Evolutionary conservation across 2,113 vertebrate genomes (phyloP).

Genomic region (Coptodon rendalli): DNA sequence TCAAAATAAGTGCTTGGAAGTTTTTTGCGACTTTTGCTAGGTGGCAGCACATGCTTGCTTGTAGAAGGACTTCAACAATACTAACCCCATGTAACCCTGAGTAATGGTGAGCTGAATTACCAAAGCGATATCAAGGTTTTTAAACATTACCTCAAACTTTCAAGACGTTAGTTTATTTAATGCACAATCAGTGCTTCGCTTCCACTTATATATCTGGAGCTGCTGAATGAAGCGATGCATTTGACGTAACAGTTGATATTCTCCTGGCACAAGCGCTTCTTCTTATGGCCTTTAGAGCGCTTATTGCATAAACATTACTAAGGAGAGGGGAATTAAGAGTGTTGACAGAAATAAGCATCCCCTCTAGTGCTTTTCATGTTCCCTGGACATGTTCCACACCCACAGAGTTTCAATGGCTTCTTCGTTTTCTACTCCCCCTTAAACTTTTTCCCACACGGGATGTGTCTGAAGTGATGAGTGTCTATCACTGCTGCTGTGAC

Average conservation of each 20-base stretch:
- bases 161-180: not conserved
- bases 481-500: conserved; percentile 46
- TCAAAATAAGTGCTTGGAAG: not conserved
- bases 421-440: conserved; percentile 12
- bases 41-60: not conserved
- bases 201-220: not conserved
- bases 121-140: not conserved
- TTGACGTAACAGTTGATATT: not conserved
- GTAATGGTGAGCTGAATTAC: not conserved
- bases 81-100: not conserved
- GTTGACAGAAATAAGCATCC: conserved; percentile 32
- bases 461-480: conserved; percentile 31
- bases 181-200: not conserved
- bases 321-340: conserved; percentile 10
- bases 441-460: conserved; percentile 28
- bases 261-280: not conserved
- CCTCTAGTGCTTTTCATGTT: conserved; percentile 29
- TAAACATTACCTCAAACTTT: not conserved
- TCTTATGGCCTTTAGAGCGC: not conserved
- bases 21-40: fast-evolving
- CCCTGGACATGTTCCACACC: conserved; percentile 6
- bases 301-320: conserved; percentile 2
- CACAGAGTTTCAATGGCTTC: conserved; percentile 1
- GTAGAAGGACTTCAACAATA: not conserved
- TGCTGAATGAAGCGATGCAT: not conserved